Evolutionary conservation across 2,888 invertebrate genomes (phyloP), one percentile per base, ranked within the genome.

Genomic region (Timema podura): DNA sequence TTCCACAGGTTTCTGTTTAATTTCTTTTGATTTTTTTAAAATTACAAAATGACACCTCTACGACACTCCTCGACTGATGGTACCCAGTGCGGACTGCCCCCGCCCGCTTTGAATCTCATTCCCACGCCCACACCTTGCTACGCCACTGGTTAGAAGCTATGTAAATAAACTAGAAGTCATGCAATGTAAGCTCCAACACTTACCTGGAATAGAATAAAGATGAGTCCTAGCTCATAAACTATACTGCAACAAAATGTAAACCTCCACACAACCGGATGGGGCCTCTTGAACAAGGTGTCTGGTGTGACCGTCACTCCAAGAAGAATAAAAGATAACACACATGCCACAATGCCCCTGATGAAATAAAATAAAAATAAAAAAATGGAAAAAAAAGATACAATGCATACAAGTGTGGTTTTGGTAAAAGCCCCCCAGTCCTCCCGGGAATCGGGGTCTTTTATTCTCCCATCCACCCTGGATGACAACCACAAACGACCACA

Each of bases 231-330:
- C 76, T 85, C 83, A 77, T 86, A 86, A 5, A 85, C 80, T 71
- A 86, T 83, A 74, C 83, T 84, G 70, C 84, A 76, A 73, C 83
- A 83, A 73, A 86, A 82, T 46, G 83, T 79, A 68, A 85, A 79
- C 73, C 85, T 77, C 86, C 86, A 86, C 65, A 86, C 79, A 15
- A 82, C 85, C 68, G 85, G 85, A 79, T 85, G 86, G 13, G 85
- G 86, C 74, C 86, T 79, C 61, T 79, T 79, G 75, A 85, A 86
- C 30, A 84, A 84, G 7, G 85, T 85, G 79, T 86, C 85, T 16
- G 85, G 85, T 7, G 83, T 84, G 67, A 84, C 83, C 13, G 83
- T 85, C 0, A 85, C 83, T 5, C 85, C 85, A 73, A 85, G 80
- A 48, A 84, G 76, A 46, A 85, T 76, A 75, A 85, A 85, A 16